Evolutionary conservation across 2,888 invertebrate genomes (phyloP), one percentile per base, ranked within the genome.

Genomic region (Pollenia amentaria): DNA sequence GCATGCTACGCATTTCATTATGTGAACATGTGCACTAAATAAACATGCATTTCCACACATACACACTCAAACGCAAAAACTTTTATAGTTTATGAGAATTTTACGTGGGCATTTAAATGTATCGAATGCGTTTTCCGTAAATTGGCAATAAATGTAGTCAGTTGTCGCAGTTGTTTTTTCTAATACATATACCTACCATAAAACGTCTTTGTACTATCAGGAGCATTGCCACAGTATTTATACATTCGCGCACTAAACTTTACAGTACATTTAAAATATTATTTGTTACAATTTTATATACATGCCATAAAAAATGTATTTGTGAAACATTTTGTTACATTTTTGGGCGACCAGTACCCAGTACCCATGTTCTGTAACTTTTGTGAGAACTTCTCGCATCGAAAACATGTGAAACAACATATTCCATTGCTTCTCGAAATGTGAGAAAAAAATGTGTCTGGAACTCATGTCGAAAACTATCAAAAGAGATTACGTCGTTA

Each of bases 1-100:
- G 76, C 82, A 82, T 82, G 82, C 53, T 76, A 82, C 76, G 82
- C 76, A 82, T 82, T 76, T 69, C 38, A 70, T 53, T 81, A 53
- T 57, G 46, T 53, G 48, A 72, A 70, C 38, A 64, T 64, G 75
- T 60, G 67, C 55, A 46, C 83, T 53, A 51, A 60, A 60, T 48
- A 40, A 12, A 55, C 14, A 73, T 46, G 40, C 60, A 75, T 38
- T 64, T 64, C 11, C n/a, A 42, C 42, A 72, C 57, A 53, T 46
- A 38, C 57, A 60, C 12, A 65, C 69, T 51, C 42, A 38, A 29
- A 29, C 12, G 38, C 16, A 53, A 21, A 55, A 16, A 55, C 18
- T 29, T 48, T 51, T 76, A 44, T 67, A 57, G 12, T 69, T 69
- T 70, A 72, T 80, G 72, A 64, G 72, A 80, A 80, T 70, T 48